Evolutionary conservation across 2,888 invertebrate genomes (phyloP).

Genomic region (Suillia variegata): DNA sequence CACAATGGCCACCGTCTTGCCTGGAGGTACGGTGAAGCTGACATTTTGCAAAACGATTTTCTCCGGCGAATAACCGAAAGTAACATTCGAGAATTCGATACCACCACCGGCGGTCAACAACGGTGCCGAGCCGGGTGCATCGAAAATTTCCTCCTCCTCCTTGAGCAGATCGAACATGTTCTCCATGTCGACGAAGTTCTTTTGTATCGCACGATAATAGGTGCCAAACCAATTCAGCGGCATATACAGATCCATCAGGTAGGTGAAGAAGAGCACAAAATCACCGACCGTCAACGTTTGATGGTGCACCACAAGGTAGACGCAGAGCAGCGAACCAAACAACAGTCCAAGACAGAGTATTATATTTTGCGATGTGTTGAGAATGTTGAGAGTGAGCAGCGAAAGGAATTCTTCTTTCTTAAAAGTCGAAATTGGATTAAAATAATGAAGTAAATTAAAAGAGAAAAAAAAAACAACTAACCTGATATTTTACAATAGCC

Average conservation of each 20-base stretch:
- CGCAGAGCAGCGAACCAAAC: conserved; percentile 86
- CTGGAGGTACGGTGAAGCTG: conserved; percentile 79
- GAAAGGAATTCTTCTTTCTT: conserved; percentile 90
- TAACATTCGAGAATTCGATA: conserved; percentile 88
- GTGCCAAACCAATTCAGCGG: conserved; percentile 98
- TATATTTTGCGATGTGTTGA: conserved; percentile 90
- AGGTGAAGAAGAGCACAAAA: conserved; percentile 94
- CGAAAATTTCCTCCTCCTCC: conserved; percentile 84
- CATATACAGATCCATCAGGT: conserved; percentile 91
- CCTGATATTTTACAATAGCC: conserved; percentile 86
- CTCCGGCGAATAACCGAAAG: conserved; percentile 86
- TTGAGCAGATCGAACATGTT: conserved; percentile 97
- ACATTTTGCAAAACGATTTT: conserved; percentile 76
- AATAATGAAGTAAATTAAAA: conserved; percentile 23
- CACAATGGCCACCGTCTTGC: conserved; percentile 85
- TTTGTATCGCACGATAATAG: conserved; percentile 96
- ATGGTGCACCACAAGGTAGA: conserved; percentile 78
- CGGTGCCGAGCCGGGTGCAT: conserved; percentile 78
- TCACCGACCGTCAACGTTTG: conserved; percentile 86
- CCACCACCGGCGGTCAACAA: conserved; percentile 68
- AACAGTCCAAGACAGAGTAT: conserved; percentile 86
- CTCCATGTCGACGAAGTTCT: conserved; percentile 98
- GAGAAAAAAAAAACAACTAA: no score
- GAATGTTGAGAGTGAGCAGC: conserved; percentile 81
- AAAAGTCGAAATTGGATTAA: conserved; percentile 57